phyloP scores from a whole-genome alignment of 2,888 invertebrate genomes.

The Mythimna loreyi region DNA sequence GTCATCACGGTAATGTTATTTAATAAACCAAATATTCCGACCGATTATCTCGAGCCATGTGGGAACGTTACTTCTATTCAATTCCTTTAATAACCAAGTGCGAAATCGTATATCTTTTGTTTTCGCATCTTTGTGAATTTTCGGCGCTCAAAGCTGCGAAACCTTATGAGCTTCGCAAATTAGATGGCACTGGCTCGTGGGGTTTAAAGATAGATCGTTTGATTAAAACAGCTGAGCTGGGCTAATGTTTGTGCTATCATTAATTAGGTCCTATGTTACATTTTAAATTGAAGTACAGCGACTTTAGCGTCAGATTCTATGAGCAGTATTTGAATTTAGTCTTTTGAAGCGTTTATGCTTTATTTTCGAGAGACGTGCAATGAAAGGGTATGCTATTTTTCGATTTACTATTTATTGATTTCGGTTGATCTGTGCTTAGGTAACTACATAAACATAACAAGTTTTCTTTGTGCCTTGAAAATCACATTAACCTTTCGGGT shows the following conservation, averaged over 20 bases:
- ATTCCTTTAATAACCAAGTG: conserved; percentile 2
- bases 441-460: no score
- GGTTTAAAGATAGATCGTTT: conserved; percentile 55
- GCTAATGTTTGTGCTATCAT: conserved; percentile 54
- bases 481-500: no score
- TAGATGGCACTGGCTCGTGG: conserved; percentile 49
- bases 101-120: conserved; percentile 27
- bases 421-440: background rate
- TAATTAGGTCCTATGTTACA: conserved; percentile 47
- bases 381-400: background rate
- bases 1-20: no score
- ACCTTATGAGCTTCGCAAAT: conserved; percentile 56
- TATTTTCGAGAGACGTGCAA: background rate
- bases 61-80: background rate
- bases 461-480: no score
- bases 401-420: background rate
- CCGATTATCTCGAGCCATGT: background rate
- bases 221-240: conserved; percentile 49
- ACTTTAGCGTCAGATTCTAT: conserved; percentile 1
- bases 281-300: conserved; percentile 16
- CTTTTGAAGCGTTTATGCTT: background rate
- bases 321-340: background rate
- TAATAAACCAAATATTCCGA: background rate
- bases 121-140: conserved; percentile 44
- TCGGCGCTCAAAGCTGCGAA: conserved; percentile 32